Evolutionary conservation across 1,140 invertebrate genomes (phyloP), one percentile per base, ranked within the genome.

Genomic region (Aphaenogaster rudis): DNA sequence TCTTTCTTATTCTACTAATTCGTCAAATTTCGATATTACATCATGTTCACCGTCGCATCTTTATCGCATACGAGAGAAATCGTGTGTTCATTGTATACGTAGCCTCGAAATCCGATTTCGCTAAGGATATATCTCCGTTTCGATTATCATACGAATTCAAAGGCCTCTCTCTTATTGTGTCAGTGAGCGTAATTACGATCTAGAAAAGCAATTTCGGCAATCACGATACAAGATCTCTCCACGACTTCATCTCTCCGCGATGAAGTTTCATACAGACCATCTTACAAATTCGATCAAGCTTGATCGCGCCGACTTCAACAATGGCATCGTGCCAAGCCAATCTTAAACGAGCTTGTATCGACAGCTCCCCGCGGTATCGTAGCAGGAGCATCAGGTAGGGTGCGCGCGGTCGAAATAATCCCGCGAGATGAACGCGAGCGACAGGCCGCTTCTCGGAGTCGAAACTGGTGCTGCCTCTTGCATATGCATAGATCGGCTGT

Each of bases 261-360:
- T 59, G 2, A 39, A 48, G 21, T 61, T 76, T 76, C 28, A 48
- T 33, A 9, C 39, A 28, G 36, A 8, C 54, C 13, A 48, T 59
- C 42, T 72, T 69, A 48, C 36, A 59, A 48, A 59, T 72, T 9
- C 17, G 28, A 61, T 74, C 57, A 33, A 48, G 63, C n/a, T 48
- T 63, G 39, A 78, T 82, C 66, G 63, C 52, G 45, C 17, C 15
- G 11, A 74, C 54, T 64, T 88, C 11, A 42, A 87, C 76, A 78
- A 45, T 92, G 89, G 91, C 92, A 85, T 21, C 45, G 72, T 89
- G 92, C 91, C 92, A 92, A 92, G 64, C 17, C 42, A 77, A 91
- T 77, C 48, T 74, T 89, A 91, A 91, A 87, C 86, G 77, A 87
- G 45, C 39, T 57, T 66, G 71, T 67, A 89, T 89, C 59, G 64